Evolutionary conservation across 2,797 vertebrate species (phyloP).

Genomic region (Heteromormyrus szaboi): DNA sequence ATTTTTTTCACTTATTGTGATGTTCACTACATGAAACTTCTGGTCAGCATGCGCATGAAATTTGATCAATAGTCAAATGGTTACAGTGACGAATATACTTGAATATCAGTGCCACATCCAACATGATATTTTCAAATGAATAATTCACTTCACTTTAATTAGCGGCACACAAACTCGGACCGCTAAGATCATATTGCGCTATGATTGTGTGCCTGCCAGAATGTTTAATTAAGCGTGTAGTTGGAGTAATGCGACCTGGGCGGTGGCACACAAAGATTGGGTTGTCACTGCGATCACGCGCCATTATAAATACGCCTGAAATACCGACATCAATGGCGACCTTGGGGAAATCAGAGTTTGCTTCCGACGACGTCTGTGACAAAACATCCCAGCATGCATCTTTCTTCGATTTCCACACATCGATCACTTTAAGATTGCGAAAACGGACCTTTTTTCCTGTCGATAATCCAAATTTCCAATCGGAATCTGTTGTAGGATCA

Average conservation of each 20-base stretch:
- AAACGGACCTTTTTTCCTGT: not conserved
- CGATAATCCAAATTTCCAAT: not conserved
- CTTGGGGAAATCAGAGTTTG: slow-evolving; percentile 4
- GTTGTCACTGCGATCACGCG: not conserved
- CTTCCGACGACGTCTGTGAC: not conserved
- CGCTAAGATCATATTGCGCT: not conserved
- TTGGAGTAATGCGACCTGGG: no score
- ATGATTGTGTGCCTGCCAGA: not conserved
- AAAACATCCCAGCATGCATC: not conserved
- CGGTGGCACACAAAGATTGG: not conserved
- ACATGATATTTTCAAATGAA: not conserved
- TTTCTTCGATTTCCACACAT: not conserved
- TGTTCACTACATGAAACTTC: no score
- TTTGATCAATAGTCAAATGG: not conserved
- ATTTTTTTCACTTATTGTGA: not conserved
- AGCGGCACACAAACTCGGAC: not conserved
- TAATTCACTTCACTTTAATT: not conserved
- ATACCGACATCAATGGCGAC: not conserved
- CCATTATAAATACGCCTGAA: not conserved
- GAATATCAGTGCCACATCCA: not conserved
- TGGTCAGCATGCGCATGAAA: not conserved
- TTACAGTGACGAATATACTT: not conserved
- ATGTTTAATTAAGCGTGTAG: not conserved
- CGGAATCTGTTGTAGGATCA: not conserved
- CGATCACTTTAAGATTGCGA: not conserved